Base-by-base conservation (phyloP, 2,888 invertebrate species). In the Rhabditoides inermis region DNA sequence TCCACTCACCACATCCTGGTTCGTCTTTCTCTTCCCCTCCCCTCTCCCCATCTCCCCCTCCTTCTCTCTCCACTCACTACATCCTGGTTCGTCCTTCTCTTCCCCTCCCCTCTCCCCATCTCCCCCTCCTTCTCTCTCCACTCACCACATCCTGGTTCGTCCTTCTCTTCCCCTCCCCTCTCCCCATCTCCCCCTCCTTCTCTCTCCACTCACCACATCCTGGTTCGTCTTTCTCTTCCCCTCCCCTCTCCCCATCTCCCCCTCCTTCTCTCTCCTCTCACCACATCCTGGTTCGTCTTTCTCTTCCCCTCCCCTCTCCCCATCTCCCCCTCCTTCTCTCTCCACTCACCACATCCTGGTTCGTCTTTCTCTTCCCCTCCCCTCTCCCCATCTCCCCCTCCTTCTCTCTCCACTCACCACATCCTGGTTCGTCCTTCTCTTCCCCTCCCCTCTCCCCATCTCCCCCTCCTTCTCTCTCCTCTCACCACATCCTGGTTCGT, bases 71-170 rank as follows among this genome's bases (percentile, higher is more conserved):
- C n/a, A n/a, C n/a, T n/a, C n/a, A n/a, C n/a, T n/a, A n/a, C n/a
- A n/a, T n/a, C n/a, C n/a, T n/a, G n/a, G n/a, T n/a, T 32, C 32
- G 30, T 42, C 42, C 18, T 42, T 15, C 30, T 45, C 45, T 28
- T 18, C 39, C 10, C 15, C 5, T 12, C 36, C 4, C 26, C 26
- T 28, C 26, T 27, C 27, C 15, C 22, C 32, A 3, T n/a, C 4
- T 45, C 2, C 45, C 46, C 20, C 25, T 32, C 15, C n/a, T n/a
- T n/a, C n/a, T n/a, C 23, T 23, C 27, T 22, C 10, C 10, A 18
- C 27, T 26, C 40, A 37, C 26, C 26, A n/a, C 18, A 3, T 26
- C 32, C 26, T 2, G 2, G 20, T 36, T 23, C 26, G 23, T 25
- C 22, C 36, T 30, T 15, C 20, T n/a, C 15, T 46, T 23, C 22